Evolutionary conservation across 2,113 vertebrate species (phyloP), one percentile per base, ranked within the genome.

Genomic region (Cyphomyrus plagiostoma): DNA sequence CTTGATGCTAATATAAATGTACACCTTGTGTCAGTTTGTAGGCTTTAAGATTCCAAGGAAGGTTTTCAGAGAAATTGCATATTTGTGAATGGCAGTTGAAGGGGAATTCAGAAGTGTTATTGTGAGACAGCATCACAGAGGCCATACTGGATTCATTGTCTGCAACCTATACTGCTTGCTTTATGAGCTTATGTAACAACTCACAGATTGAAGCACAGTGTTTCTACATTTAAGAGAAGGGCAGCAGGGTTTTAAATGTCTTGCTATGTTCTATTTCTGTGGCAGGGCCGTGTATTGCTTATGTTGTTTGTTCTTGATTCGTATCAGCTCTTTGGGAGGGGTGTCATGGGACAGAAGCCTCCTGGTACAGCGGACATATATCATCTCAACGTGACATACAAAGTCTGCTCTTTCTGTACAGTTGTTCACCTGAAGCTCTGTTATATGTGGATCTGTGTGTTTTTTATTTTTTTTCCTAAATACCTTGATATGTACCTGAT

Each of bases 31-130:
- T 80, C 90, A 88, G 23, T 26, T 88, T 83, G 42, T 91, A 91
- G 30, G 23, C 4, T 53, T 35, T 52, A 46, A 92, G 88, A 89
- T 91, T 62, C 80, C 74, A 39, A 86, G 58, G 85, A 90, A 90
- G 30, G 15, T 77, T 35, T 82, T 42, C 85, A 85, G 89, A 89
- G 83, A 49, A 62, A 39, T 62, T 49, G 86, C 46, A 86, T 70
- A 45, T 84, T 45, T 48, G 26, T 45, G 46, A 74, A 19, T 66
- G 5, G 26, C 46, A 83, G 90, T 92, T 48, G n/a, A 3, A 39
- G 82, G 45, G 10, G 42, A 84, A 23, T 10, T 70, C 74, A 80
- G 74, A 80, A 80, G 35, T 35, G 35, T 80, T 42, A 80, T 42
- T 42, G 35, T 42, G 35, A 3, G 35, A 19, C 17, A 8, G 11